Percentiles rank a stretch among this genome's conserved stretches.
These are phyloP conservation scores for Torymus tubicola DNA, from an alignment of 2,888 invertebrate species.

Conservation along the genomic window DNA sequence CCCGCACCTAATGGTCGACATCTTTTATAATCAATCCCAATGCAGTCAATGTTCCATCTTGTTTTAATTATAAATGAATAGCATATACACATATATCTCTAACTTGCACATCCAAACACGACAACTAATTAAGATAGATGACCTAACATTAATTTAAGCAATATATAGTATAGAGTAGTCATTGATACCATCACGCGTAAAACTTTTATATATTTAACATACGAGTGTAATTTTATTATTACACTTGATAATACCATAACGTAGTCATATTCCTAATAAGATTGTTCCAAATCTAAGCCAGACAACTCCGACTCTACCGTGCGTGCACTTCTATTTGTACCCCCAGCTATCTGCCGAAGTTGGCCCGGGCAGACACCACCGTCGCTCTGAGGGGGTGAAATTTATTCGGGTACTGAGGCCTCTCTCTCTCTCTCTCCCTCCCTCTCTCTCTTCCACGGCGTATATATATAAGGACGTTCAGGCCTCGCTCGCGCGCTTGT, in stretches of 20 bases:
- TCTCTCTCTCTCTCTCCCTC: slow-evolving; percentile 2
- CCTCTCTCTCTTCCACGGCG: too few species aligned
- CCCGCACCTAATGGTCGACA: too few species aligned
- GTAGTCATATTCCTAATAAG: slow-evolving; percentile 18
- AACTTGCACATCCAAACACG: background rate
- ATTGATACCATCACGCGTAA: too few species aligned
- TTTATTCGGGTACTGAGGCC: slow-evolving; percentile 40
- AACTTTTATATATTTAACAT: too few species aligned
- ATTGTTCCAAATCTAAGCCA: slow-evolving; percentile 18
- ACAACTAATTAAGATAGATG: too few species aligned
- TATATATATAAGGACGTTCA: slow-evolving; percentile 11
- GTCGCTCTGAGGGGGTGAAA: slow-evolving; percentile 10
- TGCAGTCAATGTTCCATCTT: too few species aligned
- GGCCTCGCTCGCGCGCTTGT: slow-evolving; percentile 30
- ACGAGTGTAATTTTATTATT: too few species aligned
- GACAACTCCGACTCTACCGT: slow-evolving; percentile 9
- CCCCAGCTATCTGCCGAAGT: slow-evolving; percentile 16
- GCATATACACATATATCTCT: too few species aligned
- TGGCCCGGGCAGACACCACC: background rate
- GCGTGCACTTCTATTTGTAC: slow-evolving; percentile 18
- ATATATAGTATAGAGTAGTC: too few species aligned
- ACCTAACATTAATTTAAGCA: too few species aligned
- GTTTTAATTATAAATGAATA: too few species aligned
- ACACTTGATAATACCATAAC: background rate
- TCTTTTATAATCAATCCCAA: too few species aligned